These are phyloP conservation scores for Drepanosiphum platanoidis DNA, from an alignment of 2,888 invertebrate species.

Conservation along the genomic window DNA sequence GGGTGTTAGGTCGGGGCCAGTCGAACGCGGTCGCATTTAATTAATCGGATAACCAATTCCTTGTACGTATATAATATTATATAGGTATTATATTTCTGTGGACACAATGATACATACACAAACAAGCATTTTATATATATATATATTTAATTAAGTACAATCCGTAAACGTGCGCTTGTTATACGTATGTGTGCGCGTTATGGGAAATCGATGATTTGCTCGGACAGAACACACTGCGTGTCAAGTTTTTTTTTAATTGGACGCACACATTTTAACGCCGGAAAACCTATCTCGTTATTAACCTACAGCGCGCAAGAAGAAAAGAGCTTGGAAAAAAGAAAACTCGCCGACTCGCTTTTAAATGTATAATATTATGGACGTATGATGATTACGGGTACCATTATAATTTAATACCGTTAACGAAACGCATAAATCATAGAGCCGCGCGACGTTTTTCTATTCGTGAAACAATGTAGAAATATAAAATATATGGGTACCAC, in stretches of 20 bases:
- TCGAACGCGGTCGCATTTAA: constrained; percentile 12
- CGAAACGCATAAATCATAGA: constrained; percentile 32
- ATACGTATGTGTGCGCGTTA: background rate
- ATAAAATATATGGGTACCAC: too few species aligned
- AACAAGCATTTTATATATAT: too few species aligned
- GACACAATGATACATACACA: background rate
- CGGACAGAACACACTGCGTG: background rate
- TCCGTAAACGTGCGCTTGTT: background rate
- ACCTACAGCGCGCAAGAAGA: background rate
- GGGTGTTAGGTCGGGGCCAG: constrained; percentile 19
- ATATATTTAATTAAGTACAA: too few species aligned
- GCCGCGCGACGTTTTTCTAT: background rate
- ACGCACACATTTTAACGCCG: background rate
- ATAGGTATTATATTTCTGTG: background rate
- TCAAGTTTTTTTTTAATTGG: background rate
- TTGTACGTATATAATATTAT: background rate
- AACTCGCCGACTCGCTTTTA: too few species aligned
- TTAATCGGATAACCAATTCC: constrained; percentile 24
- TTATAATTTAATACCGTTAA: too few species aligned
- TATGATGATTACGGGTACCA: background rate
- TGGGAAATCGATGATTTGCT: background rate
- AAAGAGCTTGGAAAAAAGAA: background rate
- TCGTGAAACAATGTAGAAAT: constrained; percentile 28
- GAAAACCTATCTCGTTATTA: background rate
- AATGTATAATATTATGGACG: too few species aligned